Percentiles rank a stretch among this genome's conserved stretches.
Evolutionary conservation across 2,113 vertebrate genomes (phyloP).

Genomic region (Salvelinus alpinus): DNA sequence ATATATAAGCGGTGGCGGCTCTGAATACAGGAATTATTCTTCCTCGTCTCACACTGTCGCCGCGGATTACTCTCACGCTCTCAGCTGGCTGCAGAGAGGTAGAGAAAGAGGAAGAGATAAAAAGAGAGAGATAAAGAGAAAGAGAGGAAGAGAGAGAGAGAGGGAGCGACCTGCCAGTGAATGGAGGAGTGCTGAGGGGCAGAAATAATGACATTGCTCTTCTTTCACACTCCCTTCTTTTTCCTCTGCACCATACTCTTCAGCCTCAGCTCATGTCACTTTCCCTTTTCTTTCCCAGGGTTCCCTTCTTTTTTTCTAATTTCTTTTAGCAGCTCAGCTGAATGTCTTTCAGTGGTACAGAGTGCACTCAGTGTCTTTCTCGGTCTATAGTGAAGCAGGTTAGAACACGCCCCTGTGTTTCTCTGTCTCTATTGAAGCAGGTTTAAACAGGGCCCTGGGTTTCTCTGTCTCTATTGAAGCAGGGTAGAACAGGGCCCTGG

Average conservation of each 20-base stretch:
- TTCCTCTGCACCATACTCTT: conserved; percentile 76
- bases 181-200: conserved; percentile 77
- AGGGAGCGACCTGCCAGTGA: conserved; percentile 70
- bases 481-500: conserved; percentile 50
- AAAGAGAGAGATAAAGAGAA: conserved; percentile 10
- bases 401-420: conserved; percentile 53
- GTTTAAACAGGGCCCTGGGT: conserved; percentile 53
- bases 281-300: conserved; percentile 59
- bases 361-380: conserved; percentile 14
- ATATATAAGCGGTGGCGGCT: conserved; percentile 63
- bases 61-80: conserved; percentile 82
- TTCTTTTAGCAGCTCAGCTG: conserved; percentile 55
- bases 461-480: not conserved
- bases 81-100: conserved; percentile 72
- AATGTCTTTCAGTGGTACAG: conserved; percentile 50
- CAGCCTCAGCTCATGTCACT: conserved; percentile 74
- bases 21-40: conserved; percentile 86
- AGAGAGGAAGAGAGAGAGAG: conserved; percentile 43
- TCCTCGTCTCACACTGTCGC: conserved; percentile 86
- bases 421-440: no score
- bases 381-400: conserved; percentile 13
- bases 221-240: conserved; percentile 84
- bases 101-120: conserved; percentile 31
- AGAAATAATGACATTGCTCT: conserved; percentile 85
- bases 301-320: conserved; percentile 31